These are phyloP conservation scores for Epinotia nisella DNA, from an alignment of 2,888 invertebrate species.

Conservation along the genomic window DNA sequence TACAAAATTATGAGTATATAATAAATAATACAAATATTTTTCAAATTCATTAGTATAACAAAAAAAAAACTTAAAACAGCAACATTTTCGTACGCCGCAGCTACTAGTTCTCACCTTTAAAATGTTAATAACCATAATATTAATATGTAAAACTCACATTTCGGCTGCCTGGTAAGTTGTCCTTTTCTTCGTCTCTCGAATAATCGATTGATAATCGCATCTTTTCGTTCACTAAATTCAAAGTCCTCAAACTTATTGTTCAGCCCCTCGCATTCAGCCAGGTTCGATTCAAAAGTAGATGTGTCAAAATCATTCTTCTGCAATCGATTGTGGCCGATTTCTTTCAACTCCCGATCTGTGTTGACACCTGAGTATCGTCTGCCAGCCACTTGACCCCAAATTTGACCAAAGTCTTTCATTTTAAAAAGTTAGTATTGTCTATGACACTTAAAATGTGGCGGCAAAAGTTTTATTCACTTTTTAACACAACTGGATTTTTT, in stretches of 20 bases:
- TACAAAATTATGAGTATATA: too few species aligned
- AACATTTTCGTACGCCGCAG: background rate
- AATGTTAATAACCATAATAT: background rate
- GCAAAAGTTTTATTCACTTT: constrained; percentile 21
- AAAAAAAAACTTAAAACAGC: too few species aligned
- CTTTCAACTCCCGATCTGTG: constrained; percentile 67
- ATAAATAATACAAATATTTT: too few species aligned
- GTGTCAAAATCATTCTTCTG: constrained; percentile 66
- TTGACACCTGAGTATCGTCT: constrained; percentile 84
- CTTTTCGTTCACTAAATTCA: constrained; percentile 68
- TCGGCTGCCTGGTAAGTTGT: constrained; percentile 68
- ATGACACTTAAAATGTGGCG: constrained; percentile 12
- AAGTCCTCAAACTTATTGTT: constrained; percentile 69
- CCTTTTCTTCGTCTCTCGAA: constrained; percentile 71
- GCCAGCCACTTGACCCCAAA: constrained; percentile 83
- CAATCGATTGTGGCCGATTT: constrained; percentile 65
- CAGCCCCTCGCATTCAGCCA: constrained; percentile 72
- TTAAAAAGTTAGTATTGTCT: constrained; percentile 49
- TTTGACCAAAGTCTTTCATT: constrained; percentile 87
- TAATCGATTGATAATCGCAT: constrained; percentile 74
- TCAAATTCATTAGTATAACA: too few species aligned
- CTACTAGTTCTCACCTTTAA: background rate
- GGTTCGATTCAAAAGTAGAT: constrained; percentile 64
- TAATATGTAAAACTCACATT: constrained; percentile 67
- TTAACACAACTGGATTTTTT: background rate